Evolutionary conservation across 2,113 vertebrate genomes (phyloP).

Genomic region (Vulpes ferrilata): DNA sequence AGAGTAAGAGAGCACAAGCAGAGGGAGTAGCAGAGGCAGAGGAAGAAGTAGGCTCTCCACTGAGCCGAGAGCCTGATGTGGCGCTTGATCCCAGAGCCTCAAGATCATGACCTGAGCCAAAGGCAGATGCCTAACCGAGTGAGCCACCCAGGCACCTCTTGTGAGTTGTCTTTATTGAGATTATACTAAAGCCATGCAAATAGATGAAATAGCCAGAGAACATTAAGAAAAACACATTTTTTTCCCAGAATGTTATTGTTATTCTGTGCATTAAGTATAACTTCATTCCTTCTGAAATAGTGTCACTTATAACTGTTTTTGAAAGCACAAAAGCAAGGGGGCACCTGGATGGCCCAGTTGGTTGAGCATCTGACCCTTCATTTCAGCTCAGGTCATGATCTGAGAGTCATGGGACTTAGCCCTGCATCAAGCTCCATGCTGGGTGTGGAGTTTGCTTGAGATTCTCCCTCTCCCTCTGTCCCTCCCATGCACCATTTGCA

Average conservation of each 20-base stretch:
- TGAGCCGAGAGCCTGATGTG: too few species aligned
- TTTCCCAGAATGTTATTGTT: background rate
- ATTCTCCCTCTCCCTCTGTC: background rate
- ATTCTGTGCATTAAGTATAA: background rate
- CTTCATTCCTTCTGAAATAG: background rate
- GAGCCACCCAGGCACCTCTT: background rate
- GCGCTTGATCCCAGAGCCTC: too few species aligned
- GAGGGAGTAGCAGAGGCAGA: too few species aligned
- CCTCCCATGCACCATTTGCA: background rate
- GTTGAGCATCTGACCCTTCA: background rate
- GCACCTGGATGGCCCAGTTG: background rate
- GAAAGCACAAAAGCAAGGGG: background rate
- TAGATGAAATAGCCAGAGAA: background rate
- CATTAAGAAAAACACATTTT: background rate
- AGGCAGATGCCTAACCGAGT: too few species aligned
- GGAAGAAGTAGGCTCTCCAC: too few species aligned
- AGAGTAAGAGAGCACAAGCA: too few species aligned
- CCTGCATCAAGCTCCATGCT: background rate
- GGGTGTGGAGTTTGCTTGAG: background rate
- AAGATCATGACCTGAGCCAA: too few species aligned
- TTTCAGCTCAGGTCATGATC: background rate
- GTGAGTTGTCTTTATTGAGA: background rate
- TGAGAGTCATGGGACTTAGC: background rate
- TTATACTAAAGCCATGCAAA: background rate
- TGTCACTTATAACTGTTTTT: background rate